Conservation (phyloP, 2,113 vertebrate species). For the Anhinga rufa region DNA sequence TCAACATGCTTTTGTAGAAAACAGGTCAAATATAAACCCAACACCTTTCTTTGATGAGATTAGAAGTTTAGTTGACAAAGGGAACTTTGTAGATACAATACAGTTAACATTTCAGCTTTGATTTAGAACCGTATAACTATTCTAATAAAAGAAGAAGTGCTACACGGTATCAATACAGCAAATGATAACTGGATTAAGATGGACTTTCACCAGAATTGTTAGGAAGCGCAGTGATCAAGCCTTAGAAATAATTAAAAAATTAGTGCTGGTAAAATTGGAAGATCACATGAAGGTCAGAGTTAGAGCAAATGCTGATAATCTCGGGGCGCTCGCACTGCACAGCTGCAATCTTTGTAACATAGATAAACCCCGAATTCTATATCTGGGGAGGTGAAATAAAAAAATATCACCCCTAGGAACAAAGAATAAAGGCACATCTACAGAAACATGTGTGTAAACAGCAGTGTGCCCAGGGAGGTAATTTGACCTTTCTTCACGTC, state of each 20-base stretch:
- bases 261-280: background rate
- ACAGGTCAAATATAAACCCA: slow-evolving; percentile 4
- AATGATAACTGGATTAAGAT: background rate
- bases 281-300: background rate
- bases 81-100: background rate
- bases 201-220: background rate
- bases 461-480: no score
- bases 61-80: background rate
- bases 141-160: background rate
- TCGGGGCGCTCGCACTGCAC: background rate
- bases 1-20: slow-evolving; percentile 12
- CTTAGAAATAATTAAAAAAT: background rate
- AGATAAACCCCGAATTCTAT: background rate
- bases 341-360: background rate
- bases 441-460: background rate
- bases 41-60: background rate
- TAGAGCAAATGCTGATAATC: background rate
- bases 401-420: background rate
- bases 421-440: background rate
- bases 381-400: background rate
- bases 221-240: background rate
- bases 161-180: rapidly evolving
- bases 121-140: background rate
- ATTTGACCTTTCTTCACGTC: background rate
- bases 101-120: background rate